phyloP scores from a whole-genome alignment of 2,888 invertebrate genomes.

The Mythimna pallens region DNA sequence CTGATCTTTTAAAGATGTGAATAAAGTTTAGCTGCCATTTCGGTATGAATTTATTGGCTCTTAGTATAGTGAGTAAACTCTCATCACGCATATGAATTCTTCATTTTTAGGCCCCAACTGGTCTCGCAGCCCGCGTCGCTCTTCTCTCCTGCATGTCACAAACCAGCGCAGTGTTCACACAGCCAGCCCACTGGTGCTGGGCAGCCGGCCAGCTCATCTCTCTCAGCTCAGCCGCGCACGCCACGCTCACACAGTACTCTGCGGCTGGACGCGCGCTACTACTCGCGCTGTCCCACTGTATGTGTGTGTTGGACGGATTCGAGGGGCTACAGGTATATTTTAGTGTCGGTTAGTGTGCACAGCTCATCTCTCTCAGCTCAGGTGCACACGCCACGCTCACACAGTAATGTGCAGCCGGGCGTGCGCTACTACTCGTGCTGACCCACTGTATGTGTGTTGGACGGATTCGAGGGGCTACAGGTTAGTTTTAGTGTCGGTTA shows the following conservation, averaged over 20 bases:
- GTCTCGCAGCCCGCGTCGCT: constrained; percentile 79
- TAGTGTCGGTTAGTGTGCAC: not conserved
- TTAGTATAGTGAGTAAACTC: too few species aligned
- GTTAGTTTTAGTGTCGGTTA: too few species aligned
- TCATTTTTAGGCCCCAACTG: constrained; percentile 76
- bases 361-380: constrained; percentile 7
- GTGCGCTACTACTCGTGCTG: constrained; percentile 77
- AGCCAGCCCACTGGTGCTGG: constrained; percentile 79
- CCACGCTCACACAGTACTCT: constrained; percentile 72
- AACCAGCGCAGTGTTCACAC: constrained; percentile 71
- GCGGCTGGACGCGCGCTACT: constrained; percentile 73
- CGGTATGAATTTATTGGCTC: too few species aligned
- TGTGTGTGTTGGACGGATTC: constrained; percentile 74
- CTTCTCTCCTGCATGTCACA: constrained; percentile 74
- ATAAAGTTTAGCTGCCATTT: too few species aligned
- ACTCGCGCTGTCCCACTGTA: constrained; percentile 75
- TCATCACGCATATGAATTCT: not conserved
- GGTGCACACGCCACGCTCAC: constrained; percentile 56
- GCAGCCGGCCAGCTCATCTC: constrained; percentile 75
- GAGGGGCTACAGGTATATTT: constrained; percentile 68
- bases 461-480: too few species aligned
- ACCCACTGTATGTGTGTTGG: too few species aligned
- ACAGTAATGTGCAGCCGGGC: constrained; percentile 73
- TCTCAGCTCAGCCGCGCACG: constrained; percentile 68
- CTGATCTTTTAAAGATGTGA: too few species aligned